Evolutionary conservation across 2,888 invertebrate genomes (phyloP), one percentile per base, ranked within the genome.

Genomic region (Endomychus coccineus): DNA sequence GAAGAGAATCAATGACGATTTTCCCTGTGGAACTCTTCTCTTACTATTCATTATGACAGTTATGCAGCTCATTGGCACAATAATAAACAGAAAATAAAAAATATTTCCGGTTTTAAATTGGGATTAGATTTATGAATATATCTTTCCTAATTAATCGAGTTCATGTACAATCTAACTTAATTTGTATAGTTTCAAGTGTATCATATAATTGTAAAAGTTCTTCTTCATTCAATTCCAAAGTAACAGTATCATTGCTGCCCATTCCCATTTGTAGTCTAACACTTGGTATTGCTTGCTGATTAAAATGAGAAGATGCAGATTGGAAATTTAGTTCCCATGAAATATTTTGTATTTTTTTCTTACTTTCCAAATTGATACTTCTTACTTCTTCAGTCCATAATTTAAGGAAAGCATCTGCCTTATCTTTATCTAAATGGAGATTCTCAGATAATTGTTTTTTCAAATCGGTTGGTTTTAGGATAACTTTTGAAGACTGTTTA

Each of bases 291-390:
- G 66, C 66, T 43, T 70, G 65, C 37, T 69, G 67, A 32, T 64
- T 62, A 37, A 66, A 63, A 17, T 66, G 59, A 37, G 68, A 66
- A 2, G 71, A 70, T 3, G 71, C 67, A 16, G 67, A 63, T 53
- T 73, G 68, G 13, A 75, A 61, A 52, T 73, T 73, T 2, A 75
- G 49, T 40, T 74, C 70, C 75, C 76, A 76, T 16, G 67, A 64
- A 19, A 75, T 61, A 46, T 70, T 66, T 33, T 72, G 65, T 17
- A 76, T 56, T 50, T 71, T 67, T 51, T 68, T 66, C 12, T 56
- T 62, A 40, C 57, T 58, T 40, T 64, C 61, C 45, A 74, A 61
- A 51, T 71, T 70, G 46, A 74, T 66, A 43, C 67, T 64, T 45
- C 71, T 72, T 1, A 71, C 70, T 42, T 68, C 63, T 21, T 64